phyloP scores from a whole-genome alignment of 2,113 vertebrate species.

The Sphaerodactylus townsendi region DNA sequence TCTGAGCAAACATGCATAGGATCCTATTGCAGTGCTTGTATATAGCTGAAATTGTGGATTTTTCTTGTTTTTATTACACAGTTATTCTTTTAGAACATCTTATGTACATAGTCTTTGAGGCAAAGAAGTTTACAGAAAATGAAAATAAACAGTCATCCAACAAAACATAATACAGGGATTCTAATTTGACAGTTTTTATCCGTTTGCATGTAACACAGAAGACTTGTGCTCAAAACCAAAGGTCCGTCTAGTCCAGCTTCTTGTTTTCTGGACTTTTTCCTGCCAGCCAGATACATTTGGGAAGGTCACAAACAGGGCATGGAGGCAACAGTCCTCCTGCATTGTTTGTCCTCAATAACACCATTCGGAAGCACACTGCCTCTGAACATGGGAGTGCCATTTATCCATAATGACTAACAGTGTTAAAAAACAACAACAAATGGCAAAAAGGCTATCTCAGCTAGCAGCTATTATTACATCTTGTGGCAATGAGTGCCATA shows the following conservation, averaged over 20 bases:
- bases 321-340: not conserved
- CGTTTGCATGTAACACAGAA: too few species aligned
- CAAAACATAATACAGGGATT: not conserved
- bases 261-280: not conserved
- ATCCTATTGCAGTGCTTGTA: not conserved
- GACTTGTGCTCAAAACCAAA: too few species aligned
- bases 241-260: not conserved
- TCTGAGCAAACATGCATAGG: not conserved
- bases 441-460: too few species aligned
- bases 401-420: not conserved
- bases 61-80: not conserved
- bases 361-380: not conserved
- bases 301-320: not conserved
- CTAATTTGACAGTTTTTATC: not conserved
- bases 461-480: too few species aligned
- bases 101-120: too few species aligned
- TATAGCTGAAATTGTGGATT: not conserved
- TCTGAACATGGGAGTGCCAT: not conserved
- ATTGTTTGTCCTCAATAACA: not conserved
- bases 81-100: not conserved
- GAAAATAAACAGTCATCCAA: not conserved
- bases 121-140: too few species aligned
- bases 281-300: not conserved
- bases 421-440: too few species aligned
- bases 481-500: too few species aligned